Evolutionary conservation across 2,888 invertebrate species (phyloP).

Genomic region (Brachylomia viminalis): DNA sequence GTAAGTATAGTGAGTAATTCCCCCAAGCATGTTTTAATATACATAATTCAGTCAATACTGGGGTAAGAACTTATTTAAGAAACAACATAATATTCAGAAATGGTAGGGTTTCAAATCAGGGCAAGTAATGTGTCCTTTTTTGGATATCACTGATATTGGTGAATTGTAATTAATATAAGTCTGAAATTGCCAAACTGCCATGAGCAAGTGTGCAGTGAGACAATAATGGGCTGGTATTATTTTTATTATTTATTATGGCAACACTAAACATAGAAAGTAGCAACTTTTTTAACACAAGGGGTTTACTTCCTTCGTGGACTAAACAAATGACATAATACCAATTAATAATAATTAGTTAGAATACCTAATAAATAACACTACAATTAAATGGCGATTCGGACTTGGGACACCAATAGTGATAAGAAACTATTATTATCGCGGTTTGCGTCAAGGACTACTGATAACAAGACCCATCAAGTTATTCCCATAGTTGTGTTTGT

Average conservation of each 20-base stretch:
- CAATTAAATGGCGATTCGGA: constrained; percentile 39
- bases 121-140: background rate
- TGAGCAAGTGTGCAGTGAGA: background rate
- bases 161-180: too few relatives aligned
- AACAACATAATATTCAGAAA: background rate
- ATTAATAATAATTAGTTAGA: background rate
- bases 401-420: constrained; percentile 62
- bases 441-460: constrained; percentile 61
- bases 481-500: constrained; percentile 41
- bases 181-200: background rate
- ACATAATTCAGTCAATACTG: background rate
- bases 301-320: background rate
- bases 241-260: background rate
- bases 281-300: background rate
- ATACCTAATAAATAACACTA: constrained; percentile 16
- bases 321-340: background rate
- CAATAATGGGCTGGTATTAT: background rate
- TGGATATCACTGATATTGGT: background rate
- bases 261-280: constrained; percentile 2
- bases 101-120: background rate
- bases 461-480: constrained; percentile 55
- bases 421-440: constrained; percentile 64
- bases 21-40: background rate
- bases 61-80: background rate
- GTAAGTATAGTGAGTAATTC: background rate